Base-by-base conservation (phyloP, 2,888 invertebrate genomes). In the Drosophila engyochracea region DNA sequence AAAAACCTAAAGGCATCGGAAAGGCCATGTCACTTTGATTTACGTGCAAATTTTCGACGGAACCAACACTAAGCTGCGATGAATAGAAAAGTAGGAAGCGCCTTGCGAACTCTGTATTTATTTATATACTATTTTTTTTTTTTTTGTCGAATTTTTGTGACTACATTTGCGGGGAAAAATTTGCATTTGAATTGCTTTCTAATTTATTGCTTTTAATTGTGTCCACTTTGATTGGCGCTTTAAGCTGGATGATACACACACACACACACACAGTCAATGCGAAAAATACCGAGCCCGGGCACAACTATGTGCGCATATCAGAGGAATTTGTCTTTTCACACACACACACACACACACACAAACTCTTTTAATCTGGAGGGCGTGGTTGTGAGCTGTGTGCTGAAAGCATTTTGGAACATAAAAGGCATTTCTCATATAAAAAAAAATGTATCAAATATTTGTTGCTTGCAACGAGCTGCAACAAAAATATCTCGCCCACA, bases 361-460 rank as follows among this genome's bases (percentile, higher is more conserved):
- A 30, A 19, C 41, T 14, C 28, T 57, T 28, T 28, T 35, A 49
- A 54, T 16, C 25, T 31, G 53, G 31, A 6, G 30, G 35, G 35
- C 22, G 41, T 41, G 31, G 52, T 4, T 51, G 37, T 22, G 47
- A 22, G n/a, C 5, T 41, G 61, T 47, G 51, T 64, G 65, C 76
- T 68, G 70, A 81, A 77, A 70, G 74, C 68, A 77, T 78, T 79
- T 82, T 74, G 68, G 60, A 74, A 60, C 77, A 81, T 81, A 68
- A 79, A 79, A 81, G 71, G 88, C 77, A 83, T 82, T 83, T 89
- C 74, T 76, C 85, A 87, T 86, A 86, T 87, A n/a, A n/a, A 89
- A 86, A 28, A 82, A 89, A 84, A 89, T 83, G 74, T 85, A 87
- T 82, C 79, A 87, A 87, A 87, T 89, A 89, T 87, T 89, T 86